phyloP scores from a whole-genome alignment of 2,113 vertebrate genomes.

The Loxodonta africana region DNA sequence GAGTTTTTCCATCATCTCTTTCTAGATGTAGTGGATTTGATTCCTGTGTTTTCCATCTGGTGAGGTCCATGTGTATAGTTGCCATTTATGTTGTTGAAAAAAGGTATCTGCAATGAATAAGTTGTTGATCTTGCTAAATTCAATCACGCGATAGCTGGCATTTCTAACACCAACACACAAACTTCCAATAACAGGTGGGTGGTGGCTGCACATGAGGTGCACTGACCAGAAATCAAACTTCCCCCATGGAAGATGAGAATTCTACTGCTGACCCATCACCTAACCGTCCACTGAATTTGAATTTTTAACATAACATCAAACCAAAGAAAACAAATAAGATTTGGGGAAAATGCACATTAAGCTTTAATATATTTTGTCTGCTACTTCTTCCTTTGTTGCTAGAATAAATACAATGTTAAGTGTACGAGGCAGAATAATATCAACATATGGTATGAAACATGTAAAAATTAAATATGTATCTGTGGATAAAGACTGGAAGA shows the following conservation, averaged over 20 bases:
- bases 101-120: no score
- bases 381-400: not conserved
- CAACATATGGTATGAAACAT: not conserved
- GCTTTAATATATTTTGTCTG: not conserved
- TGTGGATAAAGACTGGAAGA: not conserved
- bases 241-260: not conserved
- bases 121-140: no score
- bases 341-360: not conserved
- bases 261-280: not conserved
- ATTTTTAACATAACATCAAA: conserved; percentile 17
- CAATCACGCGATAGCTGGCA: no score
- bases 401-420: not conserved
- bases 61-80: no score
- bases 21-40: no score
- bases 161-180: no score
- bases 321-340: conserved; percentile 31
- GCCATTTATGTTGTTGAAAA: no score
- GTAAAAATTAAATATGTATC: not conserved
- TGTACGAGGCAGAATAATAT: not conserved
- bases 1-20: no score
- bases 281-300: not conserved
- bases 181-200: no score
- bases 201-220: not conserved
- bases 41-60: no score
- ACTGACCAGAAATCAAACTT: not conserved